phyloP scores from a whole-genome alignment of 1,140 invertebrate species.

The Drosophila watanabei region DNA sequence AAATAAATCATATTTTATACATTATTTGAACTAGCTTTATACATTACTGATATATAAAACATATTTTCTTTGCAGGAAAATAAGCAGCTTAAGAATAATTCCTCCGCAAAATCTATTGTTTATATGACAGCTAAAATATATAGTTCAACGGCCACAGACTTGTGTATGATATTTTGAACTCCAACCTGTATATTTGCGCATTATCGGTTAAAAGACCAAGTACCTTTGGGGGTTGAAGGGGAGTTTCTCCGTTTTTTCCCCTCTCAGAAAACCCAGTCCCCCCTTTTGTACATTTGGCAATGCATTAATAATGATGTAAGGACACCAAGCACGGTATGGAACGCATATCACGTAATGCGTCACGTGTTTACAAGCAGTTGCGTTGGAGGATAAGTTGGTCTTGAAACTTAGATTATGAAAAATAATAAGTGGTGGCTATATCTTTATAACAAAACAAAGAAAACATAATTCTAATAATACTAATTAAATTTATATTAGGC shows the following conservation, averaged over 20 bases:
- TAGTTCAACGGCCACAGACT: neutral
- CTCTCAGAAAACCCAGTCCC: neutral
- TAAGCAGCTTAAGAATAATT: neutral
- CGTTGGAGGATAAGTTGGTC: neutral
- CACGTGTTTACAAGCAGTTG: constrained; percentile 43
- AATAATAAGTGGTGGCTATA: neutral
- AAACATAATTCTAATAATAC: neutral
- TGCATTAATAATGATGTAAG: constrained; percentile 82
- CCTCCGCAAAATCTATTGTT: neutral
- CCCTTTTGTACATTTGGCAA: constrained; percentile 57
- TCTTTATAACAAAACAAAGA: neutral
- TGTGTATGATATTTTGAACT: neutral
- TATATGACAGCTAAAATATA: neutral
- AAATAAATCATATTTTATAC: neutral
- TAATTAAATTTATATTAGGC: neutral
- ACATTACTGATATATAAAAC: neutral
- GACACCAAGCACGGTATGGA: constrained; percentile 64
- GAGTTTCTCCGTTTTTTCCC: constrained; percentile 3
- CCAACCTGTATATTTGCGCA: neutral
- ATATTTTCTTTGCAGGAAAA: neutral
- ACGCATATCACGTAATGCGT: constrained; percentile 73
- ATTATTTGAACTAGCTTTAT: too few species aligned
- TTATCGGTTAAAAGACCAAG: constrained; percentile 7
- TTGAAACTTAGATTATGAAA: neutral
- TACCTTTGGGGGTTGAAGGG: constrained; percentile 5